Evolutionary conservation across 2,888 invertebrate species (phyloP).

Genomic region (Thymelicus acteon): DNA sequence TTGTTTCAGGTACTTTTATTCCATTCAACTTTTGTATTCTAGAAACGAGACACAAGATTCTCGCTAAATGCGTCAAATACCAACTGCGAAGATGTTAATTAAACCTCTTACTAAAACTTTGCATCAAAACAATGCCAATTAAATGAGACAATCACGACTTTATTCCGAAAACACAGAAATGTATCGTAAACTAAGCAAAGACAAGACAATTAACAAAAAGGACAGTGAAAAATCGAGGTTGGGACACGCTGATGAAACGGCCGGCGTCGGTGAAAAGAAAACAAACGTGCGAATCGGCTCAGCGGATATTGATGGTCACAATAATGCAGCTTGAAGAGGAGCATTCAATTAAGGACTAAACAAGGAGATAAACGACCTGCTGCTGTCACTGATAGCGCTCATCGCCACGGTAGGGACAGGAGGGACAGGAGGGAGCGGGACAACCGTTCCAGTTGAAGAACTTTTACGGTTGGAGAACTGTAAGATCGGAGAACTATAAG

Average conservation of each 20-base stretch:
- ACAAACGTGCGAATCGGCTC: conserved; percentile 42
- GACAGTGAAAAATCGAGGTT: conserved; percentile 32
- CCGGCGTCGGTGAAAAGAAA: conserved; percentile 41
- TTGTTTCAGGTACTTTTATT: neutral
- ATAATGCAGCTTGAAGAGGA: conserved; percentile 56
- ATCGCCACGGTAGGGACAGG: conserved; percentile 18
- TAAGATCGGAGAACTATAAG: neutral
- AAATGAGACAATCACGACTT: conserved; percentile 31
- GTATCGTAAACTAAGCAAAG: conserved; percentile 21
- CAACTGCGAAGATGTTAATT: too few species aligned
- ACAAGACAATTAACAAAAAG: conserved; percentile 37
- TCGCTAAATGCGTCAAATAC: too few species aligned
- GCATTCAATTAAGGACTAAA: conserved; percentile 70
- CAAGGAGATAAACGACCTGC: conserved; percentile 50
- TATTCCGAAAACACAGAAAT: neutral
- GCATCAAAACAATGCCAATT: too few species aligned
- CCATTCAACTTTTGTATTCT: too few species aligned
- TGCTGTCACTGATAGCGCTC: conserved; percentile 30
- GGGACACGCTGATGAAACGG: conserved; percentile 31
- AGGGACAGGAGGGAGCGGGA: neutral
- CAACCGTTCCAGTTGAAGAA: too few species aligned
- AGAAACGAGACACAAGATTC: too few species aligned
- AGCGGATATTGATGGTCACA: conserved; percentile 59
- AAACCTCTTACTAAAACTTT: too few species aligned
- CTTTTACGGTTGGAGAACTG: neutral